Base-by-base conservation (phyloP, 2,113 vertebrate genomes). In the Acanthochromis polyacanthus region DNA sequence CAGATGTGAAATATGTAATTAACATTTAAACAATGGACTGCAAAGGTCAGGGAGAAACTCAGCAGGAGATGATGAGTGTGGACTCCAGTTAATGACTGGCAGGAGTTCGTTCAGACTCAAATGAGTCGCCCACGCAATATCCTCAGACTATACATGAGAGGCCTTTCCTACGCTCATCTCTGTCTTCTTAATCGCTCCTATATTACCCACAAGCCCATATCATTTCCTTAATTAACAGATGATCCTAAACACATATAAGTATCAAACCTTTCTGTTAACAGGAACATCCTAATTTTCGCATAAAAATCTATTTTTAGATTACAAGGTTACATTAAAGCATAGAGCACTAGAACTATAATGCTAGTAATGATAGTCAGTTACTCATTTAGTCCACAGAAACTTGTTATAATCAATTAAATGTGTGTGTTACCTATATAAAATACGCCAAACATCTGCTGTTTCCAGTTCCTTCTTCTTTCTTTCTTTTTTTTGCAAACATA, bases 1-100 rank as follows among this genome's bases (percentile, higher is more conserved):
- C 86, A 82, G 88, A 79, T 89, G 86, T 74, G 32, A 83, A 88
- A 80, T 77, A 50, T 61, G 74, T 77, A 69, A 92, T 89, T 91
- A 88, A 88, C 87, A 89, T 89, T 92, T 90, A 71, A 78, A 88
- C 67, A 68, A 61, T 12, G 17, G 50, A 32, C 67, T 23, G 67
- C 6, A 57, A 89, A 87, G 84, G 86, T 87, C 86, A 85, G 68
- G 63, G 71, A 66, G 67, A 22, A 56, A 62, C 62, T 61, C 65
- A 32, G 43, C 14, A 48, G 53, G 20, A 20, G 68, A 70, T 63
- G 71, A 81, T 62, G 52, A 57, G 59, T 65, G 52, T 32, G 36
- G 32, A 45, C 61, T 58, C 12, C 4, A 51, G 56, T 78, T 76
- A 75, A 71, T 51, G 72, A 69, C 48, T 14, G 75, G 64, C 71